Percentiles rank a stretch among this genome's conserved stretches.
Conservation (phyloP, 2,797 vertebrate species). For the Helostoma temminkii region DNA sequence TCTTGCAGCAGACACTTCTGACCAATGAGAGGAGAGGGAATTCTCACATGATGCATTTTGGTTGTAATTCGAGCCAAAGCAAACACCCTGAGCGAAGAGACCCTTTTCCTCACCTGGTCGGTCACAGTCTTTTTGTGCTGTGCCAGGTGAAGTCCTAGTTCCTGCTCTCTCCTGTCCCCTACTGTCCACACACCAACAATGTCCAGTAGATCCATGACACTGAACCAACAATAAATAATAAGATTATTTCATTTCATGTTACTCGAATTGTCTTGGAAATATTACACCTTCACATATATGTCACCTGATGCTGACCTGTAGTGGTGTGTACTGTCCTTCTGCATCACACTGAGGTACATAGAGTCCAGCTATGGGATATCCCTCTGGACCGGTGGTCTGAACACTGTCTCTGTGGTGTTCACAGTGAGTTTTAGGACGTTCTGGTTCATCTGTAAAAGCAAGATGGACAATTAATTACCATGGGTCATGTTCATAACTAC, state of each 20-base stretch:
- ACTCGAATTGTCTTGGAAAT: too few species aligned
- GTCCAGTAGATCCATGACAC: slow-evolving; percentile 84
- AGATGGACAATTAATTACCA: background rate
- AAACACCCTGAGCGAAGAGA: too few species aligned
- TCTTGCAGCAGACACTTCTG: too few species aligned
- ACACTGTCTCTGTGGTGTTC: slow-evolving; percentile 77
- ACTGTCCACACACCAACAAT: slow-evolving; percentile 88
- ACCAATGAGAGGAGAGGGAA: too few species aligned
- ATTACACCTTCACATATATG: too few species aligned
- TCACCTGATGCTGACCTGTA: background rate
- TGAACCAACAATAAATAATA: slow-evolving; percentile 34
- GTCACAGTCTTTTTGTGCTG: slow-evolving; percentile 67
- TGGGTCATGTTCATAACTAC: too few species aligned
- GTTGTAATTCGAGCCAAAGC: too few species aligned
- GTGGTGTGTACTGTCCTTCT: slow-evolving; percentile 78
- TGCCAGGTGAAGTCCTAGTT: slow-evolving; percentile 76
- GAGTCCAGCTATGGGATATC: slow-evolving; percentile 36
- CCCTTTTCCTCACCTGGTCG: slow-evolving; percentile 81
- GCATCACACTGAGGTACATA: slow-evolving; percentile 80
- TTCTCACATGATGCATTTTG: too few species aligned
- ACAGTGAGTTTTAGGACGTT: slow-evolving; percentile 73
- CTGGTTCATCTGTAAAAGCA: slow-evolving; percentile 34
- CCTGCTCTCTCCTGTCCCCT: slow-evolving; percentile 81
- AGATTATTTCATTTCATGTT: background rate
- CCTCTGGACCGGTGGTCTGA: slow-evolving; percentile 48